Evolutionary conservation across 30 jellyfish, hydroid and myxozoan species (phyloP).

Genomic region (Turritopsis rubra): DNA sequence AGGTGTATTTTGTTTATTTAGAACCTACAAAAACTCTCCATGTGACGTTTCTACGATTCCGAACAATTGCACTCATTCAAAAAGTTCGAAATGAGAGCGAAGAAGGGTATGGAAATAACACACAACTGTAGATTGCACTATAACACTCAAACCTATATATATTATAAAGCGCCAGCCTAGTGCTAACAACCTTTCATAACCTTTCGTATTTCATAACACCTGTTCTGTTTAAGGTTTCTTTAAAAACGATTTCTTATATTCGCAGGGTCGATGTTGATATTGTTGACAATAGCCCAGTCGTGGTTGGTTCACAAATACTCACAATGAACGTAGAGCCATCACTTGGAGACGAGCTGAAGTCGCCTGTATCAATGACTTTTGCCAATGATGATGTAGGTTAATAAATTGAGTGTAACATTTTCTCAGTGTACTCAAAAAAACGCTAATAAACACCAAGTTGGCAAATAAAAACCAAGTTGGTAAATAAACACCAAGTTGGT

Average conservation of each 20-base stretch:
- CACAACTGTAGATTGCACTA: not conserved
- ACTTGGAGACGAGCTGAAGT: constrained; percentile 39
- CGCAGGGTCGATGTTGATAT: constrained; percentile 68
- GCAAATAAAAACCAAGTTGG: not conserved
- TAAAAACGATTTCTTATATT: not conserved
- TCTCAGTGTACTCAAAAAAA: too few relatives aligned
- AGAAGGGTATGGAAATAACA: constrained; percentile 49
- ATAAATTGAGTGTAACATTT: too few relatives aligned
- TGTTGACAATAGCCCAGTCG: constrained; percentile 77
- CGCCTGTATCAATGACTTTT: constrained; percentile 58
- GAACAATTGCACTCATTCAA: constrained; percentile 64
- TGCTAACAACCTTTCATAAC: too few relatives aligned
- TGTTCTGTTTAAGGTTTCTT: not conserved
- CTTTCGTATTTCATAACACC: not conserved
- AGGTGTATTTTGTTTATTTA: not conserved
- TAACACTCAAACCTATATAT: not conserved
- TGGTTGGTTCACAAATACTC: constrained; percentile 82
- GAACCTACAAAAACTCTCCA: constrained; percentile 73
- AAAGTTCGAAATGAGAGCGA: constrained; percentile 75
- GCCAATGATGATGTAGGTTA: constrained; percentile 70
- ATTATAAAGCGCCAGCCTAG: not conserved
- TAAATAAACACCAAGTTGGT: too few relatives aligned
- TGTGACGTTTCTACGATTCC: constrained; percentile 62
- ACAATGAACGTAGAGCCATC: constrained; percentile 73
- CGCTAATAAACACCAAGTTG: not conserved